Base-by-base conservation (phyloP, 2,113 vertebrate species). In the Saimiri boliviensis region DNA sequence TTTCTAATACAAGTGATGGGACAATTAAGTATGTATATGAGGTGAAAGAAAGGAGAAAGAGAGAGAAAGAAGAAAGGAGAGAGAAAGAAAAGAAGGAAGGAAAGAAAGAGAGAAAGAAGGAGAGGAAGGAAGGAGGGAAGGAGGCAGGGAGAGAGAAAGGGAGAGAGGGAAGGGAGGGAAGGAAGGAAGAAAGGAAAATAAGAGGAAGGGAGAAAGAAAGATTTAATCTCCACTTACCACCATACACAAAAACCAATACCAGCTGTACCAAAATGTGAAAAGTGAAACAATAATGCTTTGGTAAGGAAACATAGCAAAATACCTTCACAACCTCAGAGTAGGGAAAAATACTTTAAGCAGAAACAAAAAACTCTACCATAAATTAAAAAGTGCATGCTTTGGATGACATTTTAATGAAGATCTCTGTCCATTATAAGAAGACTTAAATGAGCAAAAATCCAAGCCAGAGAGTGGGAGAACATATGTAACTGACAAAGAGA, bases 71-170 rank as follows among this genome's bases (percentile, higher is more conserved):
- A 63, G 60, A 63, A 63, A 63, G 25, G 27, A 63, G 60, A 63
- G 25, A 63, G 25, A 30, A 17, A 52, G 52, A 17, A 52, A 52
- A 17, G 11, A 63, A 30, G 58, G 25, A 60, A 60, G 5, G 60
- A 30, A 6, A 6, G 11, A 30, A 14, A 63, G 27, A 30, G 1
- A 63, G 27, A 23, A 4, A 23, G n/a, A 4, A 21, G 60, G 32
- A 17, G 32, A 88, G 71, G 21, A 35, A 8, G 63, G 0, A 0
- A 0, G 5, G 8, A 81, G 74, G 32, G 0, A 1, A 0, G 0
- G 3, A 37, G 17, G 40, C 27, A 93, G 16, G 87, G 52, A 0
- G 25, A n/a, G 76, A 49, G 32, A 25, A 5, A 47, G 5, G 6
- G 3, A 35, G 11, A n/a, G 12, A 45, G 40, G 19, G 37, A 37